Conservation (phyloP, 2,113 vertebrate species). For the Apteryx owenii region DNA sequence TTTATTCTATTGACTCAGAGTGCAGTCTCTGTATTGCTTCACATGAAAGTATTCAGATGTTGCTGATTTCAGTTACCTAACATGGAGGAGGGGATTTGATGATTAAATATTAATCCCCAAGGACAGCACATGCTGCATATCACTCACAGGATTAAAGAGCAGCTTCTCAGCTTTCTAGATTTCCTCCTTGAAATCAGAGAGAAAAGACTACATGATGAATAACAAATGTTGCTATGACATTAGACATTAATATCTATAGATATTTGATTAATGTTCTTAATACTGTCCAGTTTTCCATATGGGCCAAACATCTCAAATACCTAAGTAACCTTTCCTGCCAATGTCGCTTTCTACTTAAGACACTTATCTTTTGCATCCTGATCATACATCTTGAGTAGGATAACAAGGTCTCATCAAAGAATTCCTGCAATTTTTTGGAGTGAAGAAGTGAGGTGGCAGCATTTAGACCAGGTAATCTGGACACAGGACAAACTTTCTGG, state of each 20-base stretch:
- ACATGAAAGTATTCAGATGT: neutral
- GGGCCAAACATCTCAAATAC: neutral
- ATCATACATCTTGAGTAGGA: neutral
- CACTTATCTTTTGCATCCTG: neutral
- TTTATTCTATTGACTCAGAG: neutral
- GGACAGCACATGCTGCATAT: neutral
- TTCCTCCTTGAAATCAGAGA: neutral
- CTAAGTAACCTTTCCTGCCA: neutral
- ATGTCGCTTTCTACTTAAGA: neutral
- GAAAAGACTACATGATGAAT: neutral
- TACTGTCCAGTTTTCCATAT: neutral
- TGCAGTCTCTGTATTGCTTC: fast-evolving
- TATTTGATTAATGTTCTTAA: neutral
- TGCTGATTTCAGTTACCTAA: neutral
- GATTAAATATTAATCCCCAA: neutral
- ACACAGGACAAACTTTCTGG: neutral
- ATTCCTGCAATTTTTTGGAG: neutral
- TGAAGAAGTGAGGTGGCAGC: neutral
- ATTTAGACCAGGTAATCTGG: neutral
- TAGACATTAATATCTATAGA: neutral
- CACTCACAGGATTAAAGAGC: neutral
- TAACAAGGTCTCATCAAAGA: neutral
- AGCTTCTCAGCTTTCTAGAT: neutral
- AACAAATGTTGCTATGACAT: neutral
- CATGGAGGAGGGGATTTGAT: neutral